Evolutionary conservation across 2,113 vertebrate genomes (phyloP).

Genomic region (Ceuthmochares aereus): DNA sequence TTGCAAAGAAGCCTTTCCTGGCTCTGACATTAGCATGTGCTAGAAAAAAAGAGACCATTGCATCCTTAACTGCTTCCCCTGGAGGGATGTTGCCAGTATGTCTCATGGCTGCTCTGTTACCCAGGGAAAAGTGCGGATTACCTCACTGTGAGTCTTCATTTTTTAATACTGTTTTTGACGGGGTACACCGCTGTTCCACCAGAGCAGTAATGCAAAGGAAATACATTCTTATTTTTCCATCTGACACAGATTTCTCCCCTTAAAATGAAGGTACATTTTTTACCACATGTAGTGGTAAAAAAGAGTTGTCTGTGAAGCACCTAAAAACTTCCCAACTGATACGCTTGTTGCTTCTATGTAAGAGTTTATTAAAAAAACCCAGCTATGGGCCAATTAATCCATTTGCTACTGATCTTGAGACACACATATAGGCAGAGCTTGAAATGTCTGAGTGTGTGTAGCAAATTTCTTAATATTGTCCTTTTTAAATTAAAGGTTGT

Average conservation of each 20-base stretch:
- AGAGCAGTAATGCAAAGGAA: neutral
- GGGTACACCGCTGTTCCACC: neutral
- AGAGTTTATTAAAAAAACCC: neutral
- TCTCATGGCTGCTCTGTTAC: neutral
- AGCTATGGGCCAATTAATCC: neutral
- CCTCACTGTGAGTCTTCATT: neutral
- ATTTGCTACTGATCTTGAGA: neutral
- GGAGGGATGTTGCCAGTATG: neutral
- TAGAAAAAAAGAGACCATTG: neutral
- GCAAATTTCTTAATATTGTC: neutral
- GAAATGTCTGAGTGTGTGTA: neutral
- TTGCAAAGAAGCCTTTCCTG: neutral
- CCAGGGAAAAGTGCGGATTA: neutral
- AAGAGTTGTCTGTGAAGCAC: neutral
- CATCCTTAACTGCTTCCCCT: neutral
- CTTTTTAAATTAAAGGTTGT: constrained; percentile 67
- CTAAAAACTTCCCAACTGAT: neutral
- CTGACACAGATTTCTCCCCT: neutral
- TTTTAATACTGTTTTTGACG: neutral
- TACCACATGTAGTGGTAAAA: neutral
- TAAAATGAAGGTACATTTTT: neutral
- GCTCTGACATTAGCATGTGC: neutral
- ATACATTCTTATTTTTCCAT: neutral
- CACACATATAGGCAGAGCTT: neutral
- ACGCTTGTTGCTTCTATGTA: accelerated